Conservation (phyloP, 2,888 invertebrate species). For the Oegoconia quadripuncta region DNA sequence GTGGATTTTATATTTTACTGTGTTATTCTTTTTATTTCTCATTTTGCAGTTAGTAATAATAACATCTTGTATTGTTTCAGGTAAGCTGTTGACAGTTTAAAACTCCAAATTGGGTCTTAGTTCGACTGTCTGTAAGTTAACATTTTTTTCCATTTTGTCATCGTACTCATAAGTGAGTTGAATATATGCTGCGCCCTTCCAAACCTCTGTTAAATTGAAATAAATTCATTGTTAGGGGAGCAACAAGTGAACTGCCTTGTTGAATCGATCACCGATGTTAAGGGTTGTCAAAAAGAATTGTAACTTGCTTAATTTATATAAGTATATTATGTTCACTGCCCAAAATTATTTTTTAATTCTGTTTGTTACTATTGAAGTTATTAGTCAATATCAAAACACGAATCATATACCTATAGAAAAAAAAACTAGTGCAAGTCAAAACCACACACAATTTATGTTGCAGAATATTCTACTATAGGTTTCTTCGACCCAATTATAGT, state of each 20-base stretch:
- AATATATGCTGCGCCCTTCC: slow-evolving; percentile 10
- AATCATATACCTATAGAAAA: no score
- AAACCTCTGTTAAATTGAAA: slow-evolving; percentile 51
- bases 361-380: no score
- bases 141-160: not conserved
- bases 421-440: no score
- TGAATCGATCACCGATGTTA: slow-evolving; percentile 40
- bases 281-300: slow-evolving; percentile 49
- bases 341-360: not conserved
- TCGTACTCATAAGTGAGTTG: not conserved
- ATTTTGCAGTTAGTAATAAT: not conserved
- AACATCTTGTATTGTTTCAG: not conserved
- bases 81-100: not conserved
- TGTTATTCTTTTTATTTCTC: not conserved
- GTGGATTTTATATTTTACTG: no score
- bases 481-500: no score
- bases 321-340: not conserved
- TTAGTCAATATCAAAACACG: no score
- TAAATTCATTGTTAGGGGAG: slow-evolving; percentile 69
- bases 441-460: no score
- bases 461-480: no score
- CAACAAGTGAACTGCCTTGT: slow-evolving; percentile 62
- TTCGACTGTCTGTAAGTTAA: not conserved
- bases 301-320: no score
- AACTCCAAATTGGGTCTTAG: no score